Percentiles rank a stretch among this genome's conserved stretches.
These are phyloP conservation scores for human DNA, from an alignment of 2,113 vertebrate genomes.

Conservation along the genomic window DNA sequence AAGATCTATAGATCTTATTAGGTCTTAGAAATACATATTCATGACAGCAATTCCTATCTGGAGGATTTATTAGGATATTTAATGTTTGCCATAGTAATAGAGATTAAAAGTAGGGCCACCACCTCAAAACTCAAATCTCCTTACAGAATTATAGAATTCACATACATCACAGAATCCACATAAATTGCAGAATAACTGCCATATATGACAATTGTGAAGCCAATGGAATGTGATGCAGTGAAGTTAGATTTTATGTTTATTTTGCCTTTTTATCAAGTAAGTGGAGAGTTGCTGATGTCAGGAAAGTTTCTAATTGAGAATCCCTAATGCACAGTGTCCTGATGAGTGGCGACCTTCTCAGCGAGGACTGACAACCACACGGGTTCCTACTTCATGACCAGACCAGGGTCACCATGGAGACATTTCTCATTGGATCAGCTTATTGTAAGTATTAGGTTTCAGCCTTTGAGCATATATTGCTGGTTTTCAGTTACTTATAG, in stretches of 20 bases:
- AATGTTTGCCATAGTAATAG: conserved; percentile 29
- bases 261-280: conserved; percentile 52
- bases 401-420: conserved; percentile 85
- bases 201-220: neutral
- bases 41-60: conserved; percentile 24
- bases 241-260: conserved; percentile 76
- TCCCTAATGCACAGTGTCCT: conserved; percentile 79
- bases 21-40: conserved; percentile 52
- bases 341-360: conserved; percentile 83
- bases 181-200: neutral
- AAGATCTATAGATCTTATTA: neutral
- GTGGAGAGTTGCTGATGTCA: neutral
- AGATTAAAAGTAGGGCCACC: neutral
- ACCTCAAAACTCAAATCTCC: neutral
- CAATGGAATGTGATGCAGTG: neutral
- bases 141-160: conserved; percentile 46
- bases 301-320: conserved; percentile 70
- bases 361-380: conserved; percentile 79
- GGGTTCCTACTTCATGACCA: conserved; percentile 78
- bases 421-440: conserved; percentile 81
- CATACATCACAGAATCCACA: neutral
- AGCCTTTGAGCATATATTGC: conserved; percentile 81
- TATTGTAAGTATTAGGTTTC: conserved; percentile 84
- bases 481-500: conserved; percentile 83
- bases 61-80: conserved; percentile 51